Evolutionary conservation across 2,797 vertebrate species (phyloP).

Genomic region (Tapera naevia): DNA sequence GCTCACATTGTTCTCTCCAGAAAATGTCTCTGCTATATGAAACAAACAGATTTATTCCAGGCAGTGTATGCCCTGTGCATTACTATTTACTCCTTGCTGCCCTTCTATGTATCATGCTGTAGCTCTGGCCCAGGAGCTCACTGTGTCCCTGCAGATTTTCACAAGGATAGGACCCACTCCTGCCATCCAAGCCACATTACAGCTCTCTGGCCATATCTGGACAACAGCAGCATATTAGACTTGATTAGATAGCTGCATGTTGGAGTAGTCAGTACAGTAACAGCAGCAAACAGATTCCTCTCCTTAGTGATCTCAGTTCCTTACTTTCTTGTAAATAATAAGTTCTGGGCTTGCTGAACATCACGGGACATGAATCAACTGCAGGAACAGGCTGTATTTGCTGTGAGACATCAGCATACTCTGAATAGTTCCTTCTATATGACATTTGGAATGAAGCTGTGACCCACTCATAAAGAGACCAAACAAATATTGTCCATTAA

Average conservation of each 20-base stretch:
- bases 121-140: not conserved
- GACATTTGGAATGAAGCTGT: not conserved
- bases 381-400: not conserved
- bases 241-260: not conserved
- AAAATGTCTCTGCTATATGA: not conserved
- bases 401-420: not conserved
- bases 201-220: not conserved
- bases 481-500: not conserved
- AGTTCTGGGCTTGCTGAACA: not conserved
- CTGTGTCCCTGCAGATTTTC: not conserved
- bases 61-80: not conserved
- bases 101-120: fast-evolving
- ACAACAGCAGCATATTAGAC: not conserved
- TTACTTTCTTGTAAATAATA: not conserved
- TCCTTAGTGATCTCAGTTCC: not conserved
- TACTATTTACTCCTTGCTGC: not conserved
- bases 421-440: not conserved
- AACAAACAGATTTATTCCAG: not conserved
- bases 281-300: not conserved
- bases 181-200: not conserved
- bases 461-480: not conserved
- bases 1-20: not conserved
- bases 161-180: not conserved
- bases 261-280: not conserved
- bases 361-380: not conserved